A percentile compares a stretch with the other conserved stretches of the same genome.
These are phyloP conservation scores for Machimus atricapillus DNA, from an alignment of 2,888 invertebrate species.

Conservation along the genomic window DNA sequence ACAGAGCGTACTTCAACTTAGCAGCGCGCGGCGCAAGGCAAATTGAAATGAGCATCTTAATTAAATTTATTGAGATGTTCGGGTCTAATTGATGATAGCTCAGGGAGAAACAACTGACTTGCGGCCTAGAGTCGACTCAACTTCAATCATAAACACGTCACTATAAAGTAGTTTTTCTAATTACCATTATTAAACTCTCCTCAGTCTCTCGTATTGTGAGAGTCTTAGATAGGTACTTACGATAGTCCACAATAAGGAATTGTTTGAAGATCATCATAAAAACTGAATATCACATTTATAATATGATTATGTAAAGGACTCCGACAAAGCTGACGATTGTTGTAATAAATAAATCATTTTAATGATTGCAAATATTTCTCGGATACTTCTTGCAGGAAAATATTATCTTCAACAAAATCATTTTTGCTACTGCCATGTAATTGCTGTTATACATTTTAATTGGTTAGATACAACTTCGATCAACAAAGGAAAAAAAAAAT, in stretches of 20 bases:
- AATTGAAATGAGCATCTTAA: conserved; percentile 2
- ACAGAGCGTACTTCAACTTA: background rate
- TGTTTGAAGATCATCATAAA: background rate
- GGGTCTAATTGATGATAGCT: background rate
- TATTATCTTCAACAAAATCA: too few relatives aligned
- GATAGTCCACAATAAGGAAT: background rate
- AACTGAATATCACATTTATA: background rate
- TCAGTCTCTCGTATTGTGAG: background rate
- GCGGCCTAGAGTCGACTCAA: background rate
- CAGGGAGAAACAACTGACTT: background rate
- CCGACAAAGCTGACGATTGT: background rate
- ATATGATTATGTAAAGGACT: background rate
- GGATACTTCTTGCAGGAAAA: too few relatives aligned
- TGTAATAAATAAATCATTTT: too few relatives aligned
- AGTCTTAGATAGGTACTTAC: background rate
- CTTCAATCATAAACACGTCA: background rate
- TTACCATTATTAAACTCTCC: background rate
- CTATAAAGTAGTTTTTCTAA: background rate
- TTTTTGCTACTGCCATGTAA: too few relatives aligned
- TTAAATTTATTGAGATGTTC: conserved; percentile 11
- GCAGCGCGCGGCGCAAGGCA: background rate
- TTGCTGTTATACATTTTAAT: too few relatives aligned
- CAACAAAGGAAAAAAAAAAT: too few relatives aligned
- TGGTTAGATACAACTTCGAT: too few relatives aligned
- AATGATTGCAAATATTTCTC: too few relatives aligned